These are phyloP conservation scores for Poecilus cupreus DNA, from an alignment of 2,888 invertebrate species.

Conservation along the genomic window DNA sequence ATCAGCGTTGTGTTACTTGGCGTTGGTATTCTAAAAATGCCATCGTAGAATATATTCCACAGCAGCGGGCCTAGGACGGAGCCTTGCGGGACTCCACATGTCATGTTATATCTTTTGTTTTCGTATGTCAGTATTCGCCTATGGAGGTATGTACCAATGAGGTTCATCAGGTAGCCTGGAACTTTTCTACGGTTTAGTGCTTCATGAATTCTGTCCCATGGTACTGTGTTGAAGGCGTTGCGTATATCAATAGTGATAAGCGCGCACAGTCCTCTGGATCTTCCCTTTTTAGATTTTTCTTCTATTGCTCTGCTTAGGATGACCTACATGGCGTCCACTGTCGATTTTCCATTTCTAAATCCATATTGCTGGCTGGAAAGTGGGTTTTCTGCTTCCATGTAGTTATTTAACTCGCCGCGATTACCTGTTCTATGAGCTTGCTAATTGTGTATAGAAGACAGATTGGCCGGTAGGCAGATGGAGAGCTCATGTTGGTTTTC, in stretches of 20 bases:
- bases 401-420: constrained; percentile 61
- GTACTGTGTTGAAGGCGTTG: background rate
- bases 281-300: background rate
- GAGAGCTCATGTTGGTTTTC: constrained; percentile 46
- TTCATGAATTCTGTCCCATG: background rate
- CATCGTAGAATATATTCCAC: constrained; percentile 10
- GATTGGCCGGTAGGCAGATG: constrained; percentile 61
- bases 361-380: constrained; percentile 61
- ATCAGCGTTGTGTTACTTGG: background rate
- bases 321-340: background rate
- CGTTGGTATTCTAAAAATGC: background rate
- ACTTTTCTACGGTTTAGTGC: background rate
- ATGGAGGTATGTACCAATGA: background rate
- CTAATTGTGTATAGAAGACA: constrained; percentile 64
- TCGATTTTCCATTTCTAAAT: constrained; percentile 62
- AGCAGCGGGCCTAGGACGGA: background rate
- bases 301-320: background rate
- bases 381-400: constrained; percentile 56
- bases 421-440: constrained; percentile 64
- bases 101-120: background rate
- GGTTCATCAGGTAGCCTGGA: background rate
- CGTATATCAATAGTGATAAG: background rate
- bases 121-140: background rate
- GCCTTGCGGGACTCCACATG: constrained; percentile 17
- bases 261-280: background rate